phyloP scores from a whole-genome alignment of 2,113 vertebrate species.

The pig (Sus scrofa) region DNA sequence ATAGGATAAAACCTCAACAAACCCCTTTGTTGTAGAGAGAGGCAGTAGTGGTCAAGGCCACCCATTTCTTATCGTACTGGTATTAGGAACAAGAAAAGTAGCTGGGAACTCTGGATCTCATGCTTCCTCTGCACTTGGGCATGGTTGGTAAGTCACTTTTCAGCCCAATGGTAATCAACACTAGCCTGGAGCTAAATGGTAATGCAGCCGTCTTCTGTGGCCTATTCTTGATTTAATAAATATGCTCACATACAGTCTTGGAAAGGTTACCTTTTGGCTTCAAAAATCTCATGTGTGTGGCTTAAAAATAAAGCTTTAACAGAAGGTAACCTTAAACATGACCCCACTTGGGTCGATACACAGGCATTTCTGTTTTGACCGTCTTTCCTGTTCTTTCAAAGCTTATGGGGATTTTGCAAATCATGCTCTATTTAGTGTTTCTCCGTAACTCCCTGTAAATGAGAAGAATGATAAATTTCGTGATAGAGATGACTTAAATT shows the following conservation, averaged over 20 bases:
- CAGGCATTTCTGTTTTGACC: conserved; percentile 47
- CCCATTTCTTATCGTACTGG: background rate
- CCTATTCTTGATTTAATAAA: conserved; percentile 40
- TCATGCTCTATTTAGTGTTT: conserved; percentile 34
- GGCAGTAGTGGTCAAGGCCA: background rate
- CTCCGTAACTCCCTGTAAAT: conserved; percentile 31
- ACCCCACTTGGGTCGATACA: background rate
- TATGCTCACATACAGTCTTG: background rate
- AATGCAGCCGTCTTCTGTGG: background rate
- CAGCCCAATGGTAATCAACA: background rate
- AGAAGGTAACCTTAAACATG: conserved; percentile 75
- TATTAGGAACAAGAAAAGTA: background rate
- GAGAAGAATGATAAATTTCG: background rate
- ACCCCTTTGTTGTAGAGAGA: background rate
- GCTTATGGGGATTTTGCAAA: conserved; percentile 41
- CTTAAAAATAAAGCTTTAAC: conserved; percentile 64
- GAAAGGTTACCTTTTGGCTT: conserved; percentile 59
- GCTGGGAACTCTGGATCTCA: background rate
- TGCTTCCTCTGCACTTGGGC: background rate
- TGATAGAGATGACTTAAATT: conserved; percentile 4
- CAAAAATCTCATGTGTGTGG: conserved; percentile 64
- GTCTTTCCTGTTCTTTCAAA: conserved; percentile 71
- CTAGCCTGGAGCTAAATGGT: background rate
- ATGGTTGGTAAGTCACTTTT: background rate
- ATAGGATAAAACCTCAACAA: background rate